Evolutionary conservation across 2,888 invertebrate genomes (phyloP).

Genomic region (Dorcus hopei): DNA sequence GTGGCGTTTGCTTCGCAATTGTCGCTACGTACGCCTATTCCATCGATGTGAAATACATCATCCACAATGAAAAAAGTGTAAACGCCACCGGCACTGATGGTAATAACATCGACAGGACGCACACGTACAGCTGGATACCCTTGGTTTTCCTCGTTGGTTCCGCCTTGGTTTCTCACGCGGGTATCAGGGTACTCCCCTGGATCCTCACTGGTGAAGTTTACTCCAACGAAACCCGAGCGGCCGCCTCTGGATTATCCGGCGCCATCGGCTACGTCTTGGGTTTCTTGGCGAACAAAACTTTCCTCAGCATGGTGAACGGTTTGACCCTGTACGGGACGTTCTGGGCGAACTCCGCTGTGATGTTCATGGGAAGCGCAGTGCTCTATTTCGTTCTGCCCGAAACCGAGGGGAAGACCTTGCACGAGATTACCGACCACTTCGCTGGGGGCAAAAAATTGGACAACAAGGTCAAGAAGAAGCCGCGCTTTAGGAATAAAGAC

Average conservation of each 20-base stretch:
- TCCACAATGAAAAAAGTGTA: slow-evolving; percentile 2
- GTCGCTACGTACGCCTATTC: slow-evolving; percentile 57
- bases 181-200: slow-evolving; percentile 74
- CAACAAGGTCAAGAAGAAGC: slow-evolving; percentile 49
- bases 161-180: slow-evolving; percentile 67
- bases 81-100: background rate
- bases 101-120: background rate
- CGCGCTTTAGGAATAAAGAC: slow-evolving; percentile 10
- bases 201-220: slow-evolving; percentile 77
- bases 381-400: slow-evolving; percentile 73
- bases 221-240: slow-evolving; percentile 64
- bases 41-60: slow-evolving; percentile 31
- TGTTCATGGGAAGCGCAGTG: slow-evolving; percentile 60
- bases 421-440: slow-evolving; percentile 70
- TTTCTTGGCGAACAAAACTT: slow-evolving; percentile 72
- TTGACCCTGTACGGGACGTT: slow-evolving; percentile 71
- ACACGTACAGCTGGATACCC: slow-evolving; percentile 62
- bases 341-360: slow-evolving; percentile 63
- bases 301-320: slow-evolving; percentile 60
- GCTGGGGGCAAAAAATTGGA: slow-evolving; percentile 56
- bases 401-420: slow-evolving; percentile 74
- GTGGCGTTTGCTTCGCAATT: slow-evolving; percentile 61
- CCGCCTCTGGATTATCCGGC: slow-evolving; percentile 70
- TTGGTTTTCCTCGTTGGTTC: slow-evolving; percentile 59
- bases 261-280: slow-evolving; percentile 74